These are phyloP conservation scores for Camponotus floridanus DNA, from an alignment of 1,140 invertebrate genomes.

Conservation along the genomic window DNA sequence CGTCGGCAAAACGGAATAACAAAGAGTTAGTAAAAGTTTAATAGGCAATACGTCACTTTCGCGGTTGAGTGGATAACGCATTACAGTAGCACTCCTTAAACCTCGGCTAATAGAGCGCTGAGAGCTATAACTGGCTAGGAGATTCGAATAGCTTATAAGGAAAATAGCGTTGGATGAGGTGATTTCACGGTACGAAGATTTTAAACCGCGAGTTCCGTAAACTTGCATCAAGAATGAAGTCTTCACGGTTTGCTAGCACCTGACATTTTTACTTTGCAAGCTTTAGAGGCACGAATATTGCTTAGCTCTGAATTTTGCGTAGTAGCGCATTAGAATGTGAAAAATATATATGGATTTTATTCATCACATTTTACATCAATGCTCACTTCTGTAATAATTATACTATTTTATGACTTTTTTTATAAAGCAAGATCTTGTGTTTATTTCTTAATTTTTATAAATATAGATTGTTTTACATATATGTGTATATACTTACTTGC, in stretches of 20 bases:
- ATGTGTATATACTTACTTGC: conserved; percentile 93
- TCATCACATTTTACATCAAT: neutral
- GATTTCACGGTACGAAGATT: conserved; percentile 77
- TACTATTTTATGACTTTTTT: neutral
- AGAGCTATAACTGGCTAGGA: conserved; percentile 37
- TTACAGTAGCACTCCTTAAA: conserved; percentile 48
- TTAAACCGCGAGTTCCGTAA: conserved; percentile 68
- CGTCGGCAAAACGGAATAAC: conserved; percentile 14
- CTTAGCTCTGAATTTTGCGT: neutral
- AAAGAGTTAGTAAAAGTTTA: conserved; percentile 28
- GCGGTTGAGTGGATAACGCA: conserved; percentile 19
- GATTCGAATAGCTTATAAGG: conserved; percentile 53
- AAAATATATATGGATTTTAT: conserved; percentile 18
- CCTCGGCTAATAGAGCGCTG: conserved; percentile 51
- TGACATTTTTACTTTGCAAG: conserved; percentile 18
- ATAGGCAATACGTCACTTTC: conserved; percentile 39
- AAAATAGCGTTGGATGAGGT: conserved; percentile 67
- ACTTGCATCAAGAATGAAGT: conserved; percentile 70
- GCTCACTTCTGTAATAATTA: neutral
- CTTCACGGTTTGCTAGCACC: conserved; percentile 69
- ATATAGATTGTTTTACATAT: neutral
- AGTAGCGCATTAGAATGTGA: neutral
- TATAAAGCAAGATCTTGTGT: neutral
- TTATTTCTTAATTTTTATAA: neutral
- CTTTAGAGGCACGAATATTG: neutral